Conservation (phyloP, 2,888 invertebrate species). For the Eupelmus urozonus region DNA sequence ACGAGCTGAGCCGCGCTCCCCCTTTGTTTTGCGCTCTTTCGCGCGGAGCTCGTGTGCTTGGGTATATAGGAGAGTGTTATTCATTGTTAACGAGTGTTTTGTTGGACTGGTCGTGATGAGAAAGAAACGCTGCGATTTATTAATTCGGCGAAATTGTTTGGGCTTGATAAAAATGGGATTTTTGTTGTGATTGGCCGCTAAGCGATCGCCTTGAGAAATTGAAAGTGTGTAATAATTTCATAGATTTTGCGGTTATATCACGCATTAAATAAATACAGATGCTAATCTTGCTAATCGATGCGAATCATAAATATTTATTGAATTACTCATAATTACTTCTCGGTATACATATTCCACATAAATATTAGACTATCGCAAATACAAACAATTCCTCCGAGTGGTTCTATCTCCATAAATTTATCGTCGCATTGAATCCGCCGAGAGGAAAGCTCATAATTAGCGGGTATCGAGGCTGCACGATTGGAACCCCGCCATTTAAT, state of each 20-base stretch:
- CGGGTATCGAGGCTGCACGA: no score
- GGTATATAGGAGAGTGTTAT: neutral
- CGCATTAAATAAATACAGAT: no score
- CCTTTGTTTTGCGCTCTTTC: neutral
- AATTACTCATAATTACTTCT: no score
- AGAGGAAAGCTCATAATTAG: neutral
- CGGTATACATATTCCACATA: neutral
- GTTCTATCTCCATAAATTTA: conserved; percentile 8
- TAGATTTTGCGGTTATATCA: no score
- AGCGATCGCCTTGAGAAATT: no score
- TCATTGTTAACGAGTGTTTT: conserved; percentile 17
- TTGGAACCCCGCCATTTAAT: conserved; percentile 6
- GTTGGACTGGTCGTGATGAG: neutral
- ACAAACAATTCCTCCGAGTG: neutral
- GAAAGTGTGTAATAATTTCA: no score
- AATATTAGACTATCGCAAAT: neutral
- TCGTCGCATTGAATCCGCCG: conserved; percentile 2
- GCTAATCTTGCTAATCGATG: no score
- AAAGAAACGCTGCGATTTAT: neutral
- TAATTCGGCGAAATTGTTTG: neutral
- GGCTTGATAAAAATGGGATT: no score
- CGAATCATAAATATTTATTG: no score
- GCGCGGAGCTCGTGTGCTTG: neutral
- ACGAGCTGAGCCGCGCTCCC: neutral
- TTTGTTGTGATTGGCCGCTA: no score